Conservation (phyloP, 2,113 vertebrate species). For the Crotalus helleri region DNA sequence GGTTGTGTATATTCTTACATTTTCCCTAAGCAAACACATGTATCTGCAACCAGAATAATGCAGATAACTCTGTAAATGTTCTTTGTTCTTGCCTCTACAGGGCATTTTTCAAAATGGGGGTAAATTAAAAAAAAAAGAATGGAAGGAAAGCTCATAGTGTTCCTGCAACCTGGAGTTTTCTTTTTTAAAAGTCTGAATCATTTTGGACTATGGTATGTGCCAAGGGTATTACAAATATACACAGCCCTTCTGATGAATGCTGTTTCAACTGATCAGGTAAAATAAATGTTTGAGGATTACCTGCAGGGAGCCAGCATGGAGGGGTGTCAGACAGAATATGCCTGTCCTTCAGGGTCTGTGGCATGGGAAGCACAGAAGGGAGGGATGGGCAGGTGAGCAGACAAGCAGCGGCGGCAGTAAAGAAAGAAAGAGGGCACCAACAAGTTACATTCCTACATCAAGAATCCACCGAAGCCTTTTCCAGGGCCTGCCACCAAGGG, state of each 20-base stretch:
- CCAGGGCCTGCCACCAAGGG: constrained; percentile 10
- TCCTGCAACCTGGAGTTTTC: background rate
- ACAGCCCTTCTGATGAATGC: background rate
- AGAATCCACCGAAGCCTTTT: constrained; percentile 30
- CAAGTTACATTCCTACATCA: constrained; percentile 45
- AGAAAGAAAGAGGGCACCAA: constrained; percentile 51
- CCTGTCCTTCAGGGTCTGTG: constrained; percentile 37
- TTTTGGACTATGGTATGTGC: background rate
- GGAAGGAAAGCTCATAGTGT: constrained; percentile 24
- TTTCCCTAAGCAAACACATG: background rate
- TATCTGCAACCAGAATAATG: background rate
- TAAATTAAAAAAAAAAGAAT: background rate
- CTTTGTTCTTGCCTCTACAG: background rate
- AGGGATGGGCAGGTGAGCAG: constrained; percentile 17
- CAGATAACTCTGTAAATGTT: background rate
- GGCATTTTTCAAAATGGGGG: background rate
- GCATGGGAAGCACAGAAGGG: background rate
- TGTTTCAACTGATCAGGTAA: background rate
- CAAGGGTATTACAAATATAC: background rate
- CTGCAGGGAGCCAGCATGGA: constrained; percentile 29
- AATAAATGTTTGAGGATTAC: constrained; percentile 20
- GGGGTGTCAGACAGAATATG: constrained; percentile 35
- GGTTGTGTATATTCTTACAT: constrained; percentile 1
- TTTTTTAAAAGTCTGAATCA: background rate
- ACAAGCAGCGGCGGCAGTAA: constrained; percentile 12